Percentiles rank a stretch among this genome's conserved stretches.
Evolutionary conservation across 2,888 invertebrate species (phyloP).

Genomic region (Netelia fuscicornis): DNA sequence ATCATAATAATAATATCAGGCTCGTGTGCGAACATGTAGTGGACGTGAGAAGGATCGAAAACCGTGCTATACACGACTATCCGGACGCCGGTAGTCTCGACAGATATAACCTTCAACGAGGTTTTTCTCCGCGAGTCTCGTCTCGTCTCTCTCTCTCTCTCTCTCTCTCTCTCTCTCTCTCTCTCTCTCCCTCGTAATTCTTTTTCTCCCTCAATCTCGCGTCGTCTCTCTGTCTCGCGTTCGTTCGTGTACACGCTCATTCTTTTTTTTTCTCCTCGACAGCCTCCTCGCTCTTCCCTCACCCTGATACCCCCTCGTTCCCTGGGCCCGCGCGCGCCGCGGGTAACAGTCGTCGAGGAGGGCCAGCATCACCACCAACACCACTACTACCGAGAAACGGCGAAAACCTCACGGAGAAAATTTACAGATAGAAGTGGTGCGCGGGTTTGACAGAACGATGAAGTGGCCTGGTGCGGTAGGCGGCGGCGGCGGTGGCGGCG

Average conservation of each 20-base stretch:
- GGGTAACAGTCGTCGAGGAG: slow-evolving; percentile 62
- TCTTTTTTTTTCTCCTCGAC: slow-evolving; percentile 38
- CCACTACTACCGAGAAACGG: neutral
- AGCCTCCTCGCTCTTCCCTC: slow-evolving; percentile 40
- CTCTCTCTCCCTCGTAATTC: slow-evolving; percentile 26
- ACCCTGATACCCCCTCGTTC: slow-evolving; percentile 23
- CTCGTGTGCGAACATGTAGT: neutral
- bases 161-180: too few species aligned
- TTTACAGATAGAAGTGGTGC: slow-evolving; percentile 17
- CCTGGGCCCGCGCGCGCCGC: slow-evolving; percentile 52
- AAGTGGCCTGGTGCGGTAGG: slow-evolving; percentile 85
- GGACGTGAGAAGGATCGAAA: slow-evolving; percentile 31
- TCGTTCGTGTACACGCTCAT: slow-evolving; percentile 15
- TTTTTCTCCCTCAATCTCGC: slow-evolving; percentile 44
- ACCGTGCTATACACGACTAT: slow-evolving; percentile 19
- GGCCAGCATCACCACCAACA: slow-evolving; percentile 35
- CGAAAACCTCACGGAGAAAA: slow-evolving; percentile 2
- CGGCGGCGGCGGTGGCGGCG: slow-evolving; percentile 90
- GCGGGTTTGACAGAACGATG: slow-evolving; percentile 80
- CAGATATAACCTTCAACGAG: slow-evolving; percentile 69
- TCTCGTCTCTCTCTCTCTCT: slow-evolving; percentile 22
- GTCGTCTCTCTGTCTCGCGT: slow-evolving; percentile 40
- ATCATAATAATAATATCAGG: neutral
- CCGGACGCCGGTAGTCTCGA: slow-evolving; percentile 69
- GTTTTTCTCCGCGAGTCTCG: slow-evolving; percentile 52